Evolutionary conservation across 2,113 vertebrate species (phyloP).

Genomic region (Paralichthys olivaceus): DNA sequence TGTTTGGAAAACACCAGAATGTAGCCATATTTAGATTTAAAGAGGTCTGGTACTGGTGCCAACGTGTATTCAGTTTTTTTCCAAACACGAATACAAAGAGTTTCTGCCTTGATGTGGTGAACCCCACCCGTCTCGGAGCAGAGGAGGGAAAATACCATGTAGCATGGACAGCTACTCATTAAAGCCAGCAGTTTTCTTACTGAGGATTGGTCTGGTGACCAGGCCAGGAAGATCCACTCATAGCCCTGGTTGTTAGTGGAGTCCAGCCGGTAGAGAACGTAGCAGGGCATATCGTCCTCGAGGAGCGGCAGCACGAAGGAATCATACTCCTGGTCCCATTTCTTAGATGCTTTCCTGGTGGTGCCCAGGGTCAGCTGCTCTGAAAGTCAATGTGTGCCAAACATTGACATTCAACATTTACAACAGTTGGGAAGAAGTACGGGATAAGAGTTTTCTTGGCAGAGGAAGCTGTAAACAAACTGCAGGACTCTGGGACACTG

Average conservation of each 20-base stretch:
- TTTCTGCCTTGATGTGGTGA: slow-evolving; percentile 51
- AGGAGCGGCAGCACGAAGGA: slow-evolving; percentile 88
- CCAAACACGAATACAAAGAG: slow-evolving; percentile 10
- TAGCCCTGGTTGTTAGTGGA: slow-evolving; percentile 95
- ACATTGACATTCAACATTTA: neutral
- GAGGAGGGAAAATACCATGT: slow-evolving; percentile 39
- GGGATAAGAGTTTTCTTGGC: slow-evolving; percentile 6
- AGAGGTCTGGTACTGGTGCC: slow-evolving; percentile 4
- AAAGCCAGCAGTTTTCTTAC: slow-evolving; percentile 83
- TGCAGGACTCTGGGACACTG: neutral
- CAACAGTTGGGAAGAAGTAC: neutral
- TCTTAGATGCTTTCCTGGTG: slow-evolving; percentile 81
- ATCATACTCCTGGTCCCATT: slow-evolving; percentile 96
- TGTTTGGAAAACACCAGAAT: slow-evolving; percentile 25
- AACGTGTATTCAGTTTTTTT: slow-evolving; percentile 11
- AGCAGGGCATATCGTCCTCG: slow-evolving; percentile 91
- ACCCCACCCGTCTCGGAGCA: slow-evolving; percentile 53
- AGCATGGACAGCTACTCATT: slow-evolving; percentile 54
- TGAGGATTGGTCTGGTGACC: slow-evolving; percentile 92
- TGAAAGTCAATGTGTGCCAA: slow-evolving; percentile 73
- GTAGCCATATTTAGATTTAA: slow-evolving; percentile 41
- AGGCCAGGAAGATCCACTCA: slow-evolving; percentile 96
- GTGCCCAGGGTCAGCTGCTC: slow-evolving; percentile 90
- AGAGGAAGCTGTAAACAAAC: slow-evolving; percentile 10
- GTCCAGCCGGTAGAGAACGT: slow-evolving; percentile 94